Base-by-base conservation (phyloP, 2,888 invertebrate species). In the Hartigia nigra region DNA sequence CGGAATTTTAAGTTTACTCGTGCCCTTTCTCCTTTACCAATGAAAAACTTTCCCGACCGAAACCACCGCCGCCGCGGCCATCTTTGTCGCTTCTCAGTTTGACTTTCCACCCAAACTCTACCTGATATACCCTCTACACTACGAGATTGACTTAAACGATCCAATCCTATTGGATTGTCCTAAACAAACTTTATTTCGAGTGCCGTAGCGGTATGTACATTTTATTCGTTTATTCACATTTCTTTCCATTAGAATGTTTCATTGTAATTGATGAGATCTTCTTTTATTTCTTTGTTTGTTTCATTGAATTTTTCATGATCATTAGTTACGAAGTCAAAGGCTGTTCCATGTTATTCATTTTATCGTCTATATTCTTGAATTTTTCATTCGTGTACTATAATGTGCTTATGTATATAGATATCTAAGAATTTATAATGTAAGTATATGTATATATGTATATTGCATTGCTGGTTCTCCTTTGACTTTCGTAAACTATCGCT, bases 1-100 rank as follows among this genome's bases (percentile, higher is more conserved):
- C 75, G 84, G 84, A 88, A 89, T 88, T 89, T 87, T 79, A 77
- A 79, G 75, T 78, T 78, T 34, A 74, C 55, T 37, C 31, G 11
- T 72, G 75, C 72, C 75, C 75, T 12, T 31, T 72, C 72, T 31
- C 12, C 31, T 72, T 72, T 72, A 5, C 32, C 72, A 72, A 72
- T 72, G 72, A 72, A 72, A 72, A 72, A 72, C 72, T 72, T 72
- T 32, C 32, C 72, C 72, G 72, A 55, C 55, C 55, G 55, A 55
- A 55, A 55, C 55, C 55, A 14, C 55, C 39, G 23, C 14, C 23
- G 39, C 23, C 23, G 39, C 39, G 5, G 55, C 55, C 55, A 55
- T 55, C 55, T 55, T 55, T 9, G 55, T 55, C 55, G 55, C 55
- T 55, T 55, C 55, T 55, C 2, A 9, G 55, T 23, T 23, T 55